A percentile compares a stretch with the other conserved stretches of the same genome.
These are phyloP conservation scores for Neodiprion lecontei DNA, from an alignment of 1,140 invertebrate genomes.

Conservation along the genomic window DNA sequence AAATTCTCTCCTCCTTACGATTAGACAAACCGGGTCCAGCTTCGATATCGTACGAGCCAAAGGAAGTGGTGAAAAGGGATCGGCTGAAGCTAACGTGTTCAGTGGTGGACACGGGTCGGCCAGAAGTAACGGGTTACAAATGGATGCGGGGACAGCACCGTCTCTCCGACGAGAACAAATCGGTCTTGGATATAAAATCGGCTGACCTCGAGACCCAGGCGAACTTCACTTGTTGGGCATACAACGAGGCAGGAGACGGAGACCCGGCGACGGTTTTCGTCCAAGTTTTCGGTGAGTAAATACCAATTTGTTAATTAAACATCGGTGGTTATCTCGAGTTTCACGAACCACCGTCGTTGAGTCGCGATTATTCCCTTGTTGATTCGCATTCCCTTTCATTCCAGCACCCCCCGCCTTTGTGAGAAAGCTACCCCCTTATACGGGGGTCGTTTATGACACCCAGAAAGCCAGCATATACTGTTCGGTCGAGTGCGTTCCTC, in stretches of 20 bases:
- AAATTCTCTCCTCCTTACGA: not conserved
- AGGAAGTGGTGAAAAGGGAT: conserved; percentile 79
- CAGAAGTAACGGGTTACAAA: conserved; percentile 75
- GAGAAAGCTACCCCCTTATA: conserved; percentile 79
- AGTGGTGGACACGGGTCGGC: conserved; percentile 81
- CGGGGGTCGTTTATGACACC: conserved; percentile 77
- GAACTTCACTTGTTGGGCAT: conserved; percentile 86
- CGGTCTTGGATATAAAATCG: conserved; percentile 79
- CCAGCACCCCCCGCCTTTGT: conserved; percentile 87
- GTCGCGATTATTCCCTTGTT: not conserved
- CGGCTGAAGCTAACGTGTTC: conserved; percentile 79
- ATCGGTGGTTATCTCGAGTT: not conserved
- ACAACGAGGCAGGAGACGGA: conserved; percentile 83
- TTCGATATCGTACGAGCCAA: conserved; percentile 73
- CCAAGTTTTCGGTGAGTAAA: conserved; percentile 75
- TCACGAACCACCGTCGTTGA: not conserved
- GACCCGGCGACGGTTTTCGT: conserved; percentile 74
- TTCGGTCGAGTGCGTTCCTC: conserved; percentile 86
- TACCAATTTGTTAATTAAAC: not conserved
- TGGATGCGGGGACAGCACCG: conserved; percentile 80
- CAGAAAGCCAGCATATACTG: conserved; percentile 82
- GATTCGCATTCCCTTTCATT: conserved; percentile 46
- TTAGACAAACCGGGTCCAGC: conserved; percentile 79
- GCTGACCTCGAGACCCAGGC: conserved; percentile 82
- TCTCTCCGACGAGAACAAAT: conserved; percentile 74